Conservation (phyloP, 2,797 vertebrate genomes). For the Zonotrichia albicollis region DNA sequence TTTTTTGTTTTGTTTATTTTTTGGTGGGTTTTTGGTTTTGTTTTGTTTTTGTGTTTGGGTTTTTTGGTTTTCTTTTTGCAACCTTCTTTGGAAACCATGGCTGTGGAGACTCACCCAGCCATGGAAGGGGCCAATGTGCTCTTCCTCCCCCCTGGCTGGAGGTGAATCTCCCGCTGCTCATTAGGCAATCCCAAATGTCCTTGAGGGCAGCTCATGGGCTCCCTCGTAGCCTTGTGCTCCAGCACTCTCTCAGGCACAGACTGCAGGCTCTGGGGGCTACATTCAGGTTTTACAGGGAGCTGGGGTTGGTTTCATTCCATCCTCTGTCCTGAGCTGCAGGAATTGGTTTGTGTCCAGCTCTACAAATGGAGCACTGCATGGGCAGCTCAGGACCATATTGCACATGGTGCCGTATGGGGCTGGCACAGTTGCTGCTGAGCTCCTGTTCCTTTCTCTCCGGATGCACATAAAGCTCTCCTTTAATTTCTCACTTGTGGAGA, state of each 20-base stretch:
- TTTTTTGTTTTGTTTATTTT: neutral
- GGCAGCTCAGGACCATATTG: neutral
- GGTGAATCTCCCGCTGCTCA: neutral
- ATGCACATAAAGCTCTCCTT: neutral
- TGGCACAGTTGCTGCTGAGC: neutral
- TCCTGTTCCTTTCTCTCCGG: neutral
- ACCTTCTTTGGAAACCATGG: neutral
- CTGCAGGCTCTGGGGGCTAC: neutral
- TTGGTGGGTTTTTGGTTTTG: no score
- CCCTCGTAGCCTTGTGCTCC: accelerated
- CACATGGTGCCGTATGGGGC: neutral
- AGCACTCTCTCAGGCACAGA: neutral
- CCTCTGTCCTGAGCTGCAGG: neutral
- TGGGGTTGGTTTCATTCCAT: neutral
- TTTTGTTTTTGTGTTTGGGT: neutral
- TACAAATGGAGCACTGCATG: neutral
- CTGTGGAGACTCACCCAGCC: neutral
- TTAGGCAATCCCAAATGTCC: neutral
- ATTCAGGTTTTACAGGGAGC: neutral
- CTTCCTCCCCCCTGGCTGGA: neutral
- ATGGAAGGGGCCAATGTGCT: neutral
- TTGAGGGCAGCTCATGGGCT: neutral
- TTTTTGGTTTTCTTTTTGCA: neutral
- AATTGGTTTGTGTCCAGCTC: neutral
- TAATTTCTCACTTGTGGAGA: neutral